Evolutionary conservation across 2,888 invertebrate genomes (phyloP), one percentile per base, ranked within the genome.

Genomic region (Tuta absoluta): DNA sequence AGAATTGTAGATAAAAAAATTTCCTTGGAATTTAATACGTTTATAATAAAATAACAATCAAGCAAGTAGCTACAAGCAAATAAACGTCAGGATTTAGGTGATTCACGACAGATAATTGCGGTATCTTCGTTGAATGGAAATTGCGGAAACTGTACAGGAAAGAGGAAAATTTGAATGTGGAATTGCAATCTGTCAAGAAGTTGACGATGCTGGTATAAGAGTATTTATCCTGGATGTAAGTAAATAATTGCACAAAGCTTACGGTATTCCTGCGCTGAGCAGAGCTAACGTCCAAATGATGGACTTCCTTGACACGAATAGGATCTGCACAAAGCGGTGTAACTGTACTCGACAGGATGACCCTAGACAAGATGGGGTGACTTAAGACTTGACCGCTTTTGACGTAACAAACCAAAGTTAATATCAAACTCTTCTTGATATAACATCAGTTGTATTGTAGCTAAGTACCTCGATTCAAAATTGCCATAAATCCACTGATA

Each of bases 311-410:
- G 83, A 80, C 86, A 82, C 81, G 81, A 83, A 88, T 84, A 84
- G 84, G 80, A 78, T 79, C 80, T 75, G 72, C 77, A 85, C 86
- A 89, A 86, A 84, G 80, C 76, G 69, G 68, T 64, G 72, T 89
- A 89, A 89, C 89, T 84, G 90, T 89, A 85, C 70, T 70, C 75
- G 85, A 86, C 86, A 82, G 81, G 82, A 84, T 85, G 84, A 84
- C 82, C 83, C 74, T 72, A 76, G 81, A 79, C 81, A 75, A 80
- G 76, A 75, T 78, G 75, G 80, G 79, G 75, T 81, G 78, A 81
- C 78, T 78, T 83, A 84, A 72, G 75, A 78, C 76, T 77, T 71
- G 73, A 64, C 75, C 72, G 67, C 72, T 72, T 60, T 58, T 45
- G 53, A 59, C 72, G 75, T 70, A 72, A 72, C 69, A 75, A 75